Conservation (phyloP, 35 echinoderm and acorn worm genomes). For the Chiridota heheva region DNA sequence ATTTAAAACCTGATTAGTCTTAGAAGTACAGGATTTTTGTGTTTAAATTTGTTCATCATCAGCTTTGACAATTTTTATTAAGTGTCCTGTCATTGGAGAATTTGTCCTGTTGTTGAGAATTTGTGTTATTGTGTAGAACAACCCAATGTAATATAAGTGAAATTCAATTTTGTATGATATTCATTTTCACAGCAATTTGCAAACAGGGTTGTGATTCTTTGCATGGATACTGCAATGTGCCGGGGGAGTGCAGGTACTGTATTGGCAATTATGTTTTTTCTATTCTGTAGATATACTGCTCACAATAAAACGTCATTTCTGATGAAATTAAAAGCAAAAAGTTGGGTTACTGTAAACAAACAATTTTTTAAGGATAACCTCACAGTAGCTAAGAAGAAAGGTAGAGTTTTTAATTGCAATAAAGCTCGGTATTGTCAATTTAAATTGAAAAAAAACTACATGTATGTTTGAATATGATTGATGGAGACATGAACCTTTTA, state of each 20-base stretch:
- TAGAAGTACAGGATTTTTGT: neutral
- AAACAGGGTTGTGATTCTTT: constrained; percentile 72
- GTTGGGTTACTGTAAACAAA: neutral
- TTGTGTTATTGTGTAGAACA: too few species aligned
- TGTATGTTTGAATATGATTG: too few species aligned
- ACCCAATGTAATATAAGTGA: too few species aligned
- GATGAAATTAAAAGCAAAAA: neutral
- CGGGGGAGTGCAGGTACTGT: constrained; percentile 72
- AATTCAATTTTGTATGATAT: too few species aligned
- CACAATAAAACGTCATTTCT: neutral
- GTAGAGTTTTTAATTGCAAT: neutral
- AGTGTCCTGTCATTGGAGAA: neutral
- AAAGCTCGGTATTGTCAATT: neutral
- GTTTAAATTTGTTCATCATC: neutral
- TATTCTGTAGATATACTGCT: neutral
- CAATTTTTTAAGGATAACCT: neutral
- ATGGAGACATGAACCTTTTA: too few species aligned
- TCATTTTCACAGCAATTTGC: constrained; percentile 59
- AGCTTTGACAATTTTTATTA: neutral
- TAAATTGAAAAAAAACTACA: too few species aligned
- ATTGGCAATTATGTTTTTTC: neutral
- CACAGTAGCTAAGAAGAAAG: neutral
- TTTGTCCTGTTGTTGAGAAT: neutral
- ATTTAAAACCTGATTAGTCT: neutral
- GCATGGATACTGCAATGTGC: constrained; percentile 60